Base-by-base conservation (phyloP, 2,888 invertebrate genomes). In the Caenorhabditis japonica region DNA sequence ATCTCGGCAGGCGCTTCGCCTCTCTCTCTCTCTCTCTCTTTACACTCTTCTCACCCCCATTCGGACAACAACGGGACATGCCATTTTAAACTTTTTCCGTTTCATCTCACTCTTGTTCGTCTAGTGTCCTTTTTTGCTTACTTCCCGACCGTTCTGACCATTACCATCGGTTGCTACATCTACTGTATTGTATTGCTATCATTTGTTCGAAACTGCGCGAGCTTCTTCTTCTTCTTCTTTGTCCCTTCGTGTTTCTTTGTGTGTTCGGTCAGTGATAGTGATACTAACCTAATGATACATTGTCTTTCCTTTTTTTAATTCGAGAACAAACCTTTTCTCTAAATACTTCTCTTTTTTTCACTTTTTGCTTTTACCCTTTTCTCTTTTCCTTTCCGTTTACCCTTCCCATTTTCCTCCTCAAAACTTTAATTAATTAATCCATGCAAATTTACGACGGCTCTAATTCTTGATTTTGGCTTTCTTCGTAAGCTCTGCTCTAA, bases 51-150 rank as follows among this genome's bases (percentile, higher is more conserved):
- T 7, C 52, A n/a, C n/a, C n/a, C n/a, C n/a, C n/a, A n/a, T 51
- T 61, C 61, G 64, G 64, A 64, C 64, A 64, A 64, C 64, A 64
- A 55, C 30, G 30, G 10, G 30, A 30, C 55, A 64, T 64, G 64
- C 64, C 64, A 64, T 64, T 64, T 64, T 64, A 64, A 64, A 64
- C 64, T 64, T 33, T 38, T 38, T 30, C 21, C 38, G n/a, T 38
- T 17, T 25, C 17, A 13, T 12, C 39, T 51, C 15, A n/a, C 43
- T 23, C 23, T 15, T 44, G 34, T n/a, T n/a, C n/a, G n/a, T n/a
- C n/a, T n/a, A n/a, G n/a, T n/a, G n/a, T n/a, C n/a, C n/a, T n/a
- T n/a, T 10, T 30, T 10, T 30, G 30, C 30, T 10, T 30, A n/a
- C 62, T 21, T 15, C 25, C 27, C 30, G 30, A 53, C 53, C 64